These are phyloP conservation scores for Eumerus sabulonum DNA, from an alignment of 2,888 invertebrate genomes.

Conservation along the genomic window DNA sequence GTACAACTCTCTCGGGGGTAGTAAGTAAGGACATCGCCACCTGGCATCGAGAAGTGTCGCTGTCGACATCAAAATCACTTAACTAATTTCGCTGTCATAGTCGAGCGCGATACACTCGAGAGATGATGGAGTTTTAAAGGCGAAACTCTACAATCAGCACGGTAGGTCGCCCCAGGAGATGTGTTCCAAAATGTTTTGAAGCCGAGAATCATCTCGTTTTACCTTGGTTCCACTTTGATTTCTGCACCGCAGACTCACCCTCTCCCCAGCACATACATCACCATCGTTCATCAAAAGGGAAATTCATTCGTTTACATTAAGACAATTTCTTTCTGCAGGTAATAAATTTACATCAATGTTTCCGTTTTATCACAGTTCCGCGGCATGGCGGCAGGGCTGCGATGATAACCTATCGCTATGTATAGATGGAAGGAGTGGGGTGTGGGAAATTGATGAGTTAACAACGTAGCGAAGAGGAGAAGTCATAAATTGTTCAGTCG, in stretches of 20 bases:
- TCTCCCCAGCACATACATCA: conserved; percentile 37
- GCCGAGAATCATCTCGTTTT: no score
- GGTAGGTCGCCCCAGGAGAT: conserved; percentile 2
- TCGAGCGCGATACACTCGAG: conserved; percentile 11
- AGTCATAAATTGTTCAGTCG: conserved; percentile 54
- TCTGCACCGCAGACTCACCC: background rate
- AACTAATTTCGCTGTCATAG: conserved; percentile 50
- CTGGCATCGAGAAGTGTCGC: conserved; percentile 26
- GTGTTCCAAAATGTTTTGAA: background rate
- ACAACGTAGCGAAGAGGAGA: conserved; percentile 57
- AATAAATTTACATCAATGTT: conserved; percentile 68
- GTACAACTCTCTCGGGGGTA: conserved; percentile 34
- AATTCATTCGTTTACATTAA: conserved; percentile 68
- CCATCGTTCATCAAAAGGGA: conserved; percentile 54
- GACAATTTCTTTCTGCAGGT: conserved; percentile 67
- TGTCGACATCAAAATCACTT: conserved; percentile 50
- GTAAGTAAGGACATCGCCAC: conserved; percentile 18
- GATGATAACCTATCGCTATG: background rate
- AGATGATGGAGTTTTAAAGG: conserved; percentile 37
- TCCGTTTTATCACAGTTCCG: conserved; percentile 50
- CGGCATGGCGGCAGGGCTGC: conserved; percentile 12
- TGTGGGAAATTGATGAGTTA: conserved; percentile 60
- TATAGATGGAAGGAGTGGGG: background rate
- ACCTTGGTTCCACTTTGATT: background rate
- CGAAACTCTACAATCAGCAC: conserved; percentile 8